Conservation (phyloP, 2,113 vertebrate species). For the Dromaius novaehollandiae region DNA sequence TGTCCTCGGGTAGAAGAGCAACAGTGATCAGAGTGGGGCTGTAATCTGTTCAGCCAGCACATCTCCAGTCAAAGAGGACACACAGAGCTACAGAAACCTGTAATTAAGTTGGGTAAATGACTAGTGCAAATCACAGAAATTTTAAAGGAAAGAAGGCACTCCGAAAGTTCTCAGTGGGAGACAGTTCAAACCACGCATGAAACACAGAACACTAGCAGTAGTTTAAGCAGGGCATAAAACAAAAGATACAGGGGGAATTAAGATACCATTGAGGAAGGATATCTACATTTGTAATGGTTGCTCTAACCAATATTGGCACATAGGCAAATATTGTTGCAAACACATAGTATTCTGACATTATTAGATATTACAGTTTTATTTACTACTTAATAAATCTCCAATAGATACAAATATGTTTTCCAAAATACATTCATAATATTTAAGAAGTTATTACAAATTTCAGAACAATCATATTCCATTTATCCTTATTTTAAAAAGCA, state of each 20-base stretch:
- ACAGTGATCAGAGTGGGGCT: neutral
- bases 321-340: neutral
- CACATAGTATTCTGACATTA: neutral
- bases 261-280: neutral
- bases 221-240: neutral
- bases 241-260: neutral
- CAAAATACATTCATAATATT: neutral
- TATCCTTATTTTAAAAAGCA: neutral
- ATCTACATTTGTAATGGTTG: neutral
- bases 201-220: neutral
- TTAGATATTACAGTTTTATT: neutral
- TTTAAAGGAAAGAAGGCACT: neutral
- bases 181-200: neutral
- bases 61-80: neutral
- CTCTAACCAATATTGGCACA: neutral
- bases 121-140: neutral
- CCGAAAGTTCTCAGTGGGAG: neutral
- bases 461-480: neutral
- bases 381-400: neutral
- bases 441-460: neutral
- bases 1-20: neutral
- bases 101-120: neutral
- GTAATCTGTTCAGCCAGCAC: neutral
- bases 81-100: neutral
- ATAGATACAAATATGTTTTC: neutral